Percentiles rank a stretch among this genome's conserved stretches.
Conservation (phyloP, 1,140 invertebrate species). For the Drosophila kanapiae region DNA sequence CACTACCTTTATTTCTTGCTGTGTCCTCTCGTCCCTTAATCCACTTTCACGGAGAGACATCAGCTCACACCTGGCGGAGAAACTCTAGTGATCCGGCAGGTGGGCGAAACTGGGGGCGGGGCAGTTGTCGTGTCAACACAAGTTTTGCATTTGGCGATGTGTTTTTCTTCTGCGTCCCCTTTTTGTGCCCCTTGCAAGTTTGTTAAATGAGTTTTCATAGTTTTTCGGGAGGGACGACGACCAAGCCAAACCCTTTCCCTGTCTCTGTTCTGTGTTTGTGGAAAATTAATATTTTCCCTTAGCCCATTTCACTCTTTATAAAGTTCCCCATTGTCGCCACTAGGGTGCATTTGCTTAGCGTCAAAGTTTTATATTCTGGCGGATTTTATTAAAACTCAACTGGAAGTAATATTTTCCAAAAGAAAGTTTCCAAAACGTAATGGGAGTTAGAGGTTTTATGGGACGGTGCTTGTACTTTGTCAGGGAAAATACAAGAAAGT, state of each 20-base stretch:
- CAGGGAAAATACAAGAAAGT: not conserved
- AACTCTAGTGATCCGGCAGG: slow-evolving; percentile 25
- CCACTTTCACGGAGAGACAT: slow-evolving; percentile 37
- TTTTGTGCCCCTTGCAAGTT: slow-evolving; percentile 45
- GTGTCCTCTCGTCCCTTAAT: slow-evolving; percentile 52
- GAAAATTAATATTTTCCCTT: slow-evolving; percentile 57
- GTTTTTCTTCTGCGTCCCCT: slow-evolving; percentile 60
- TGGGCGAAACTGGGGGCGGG: slow-evolving; percentile 5
- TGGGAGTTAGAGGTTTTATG: slow-evolving; percentile 9
- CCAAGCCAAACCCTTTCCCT: slow-evolving; percentile 23
- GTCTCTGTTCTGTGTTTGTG: slow-evolving; percentile 24
- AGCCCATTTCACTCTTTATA: slow-evolving; percentile 42
- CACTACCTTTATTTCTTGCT: slow-evolving; percentile 1
- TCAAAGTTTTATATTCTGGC: slow-evolving; percentile 41
- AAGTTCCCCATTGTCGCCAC: slow-evolving; percentile 44
- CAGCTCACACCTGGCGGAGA: slow-evolving; percentile 13
- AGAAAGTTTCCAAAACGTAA: slow-evolving; percentile 32
- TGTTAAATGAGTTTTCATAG: slow-evolving; percentile 82
- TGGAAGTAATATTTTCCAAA: slow-evolving; percentile 39
- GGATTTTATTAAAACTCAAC: slow-evolving; percentile 51
- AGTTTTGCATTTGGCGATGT: slow-evolving; percentile 78
- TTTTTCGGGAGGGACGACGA: slow-evolving; percentile 50
- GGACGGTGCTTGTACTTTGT: not conserved
- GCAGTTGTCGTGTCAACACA: slow-evolving; percentile 75
- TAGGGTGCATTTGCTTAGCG: slow-evolving; percentile 53